Conservation (phyloP, 53 echinoderm and acorn worm species). For the Holothuria scabra region DNA sequence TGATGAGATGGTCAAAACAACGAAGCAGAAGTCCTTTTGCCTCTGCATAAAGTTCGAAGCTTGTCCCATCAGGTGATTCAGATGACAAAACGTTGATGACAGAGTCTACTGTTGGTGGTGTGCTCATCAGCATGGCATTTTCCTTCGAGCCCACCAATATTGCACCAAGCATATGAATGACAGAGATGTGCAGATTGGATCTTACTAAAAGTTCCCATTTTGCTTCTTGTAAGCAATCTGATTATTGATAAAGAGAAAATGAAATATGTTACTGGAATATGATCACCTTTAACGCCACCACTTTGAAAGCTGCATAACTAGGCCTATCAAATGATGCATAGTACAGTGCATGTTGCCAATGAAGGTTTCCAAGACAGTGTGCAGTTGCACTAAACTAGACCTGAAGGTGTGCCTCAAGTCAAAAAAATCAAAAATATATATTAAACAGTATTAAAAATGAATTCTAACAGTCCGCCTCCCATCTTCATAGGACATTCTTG, state of each 20-base stretch:
- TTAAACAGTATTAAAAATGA: too few relatives aligned
- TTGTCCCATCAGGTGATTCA: constrained; percentile 30
- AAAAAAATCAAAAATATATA: too few relatives aligned
- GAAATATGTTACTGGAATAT: background rate
- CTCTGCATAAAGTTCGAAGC: constrained; percentile 45
- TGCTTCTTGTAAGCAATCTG: constrained; percentile 76
- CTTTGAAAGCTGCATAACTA: too few relatives aligned
- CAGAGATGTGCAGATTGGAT: constrained; percentile 57
- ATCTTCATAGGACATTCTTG: too few relatives aligned
- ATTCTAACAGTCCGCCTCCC: too few relatives aligned
- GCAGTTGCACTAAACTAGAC: too few relatives aligned
- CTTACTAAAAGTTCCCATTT: constrained; percentile 68
- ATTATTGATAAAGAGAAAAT: too few relatives aligned
- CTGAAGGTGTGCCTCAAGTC: too few relatives aligned
- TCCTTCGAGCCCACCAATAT: constrained; percentile 87
- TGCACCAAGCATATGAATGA: constrained; percentile 97
- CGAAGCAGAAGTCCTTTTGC: constrained; percentile 70
- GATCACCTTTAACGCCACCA: too few relatives aligned
- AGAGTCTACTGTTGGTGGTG: constrained; percentile 84
- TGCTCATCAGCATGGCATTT: constrained; percentile 86
- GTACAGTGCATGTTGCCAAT: too few relatives aligned
- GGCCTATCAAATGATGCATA: too few relatives aligned
- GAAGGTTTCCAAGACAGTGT: too few relatives aligned
- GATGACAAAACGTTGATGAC: constrained; percentile 72
- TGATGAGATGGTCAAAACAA: constrained; percentile 86